Evolutionary conservation across 2,113 vertebrate genomes (phyloP), one percentile per base, ranked within the genome.

Genomic region (Herpailurus yagouaroundi): DNA sequence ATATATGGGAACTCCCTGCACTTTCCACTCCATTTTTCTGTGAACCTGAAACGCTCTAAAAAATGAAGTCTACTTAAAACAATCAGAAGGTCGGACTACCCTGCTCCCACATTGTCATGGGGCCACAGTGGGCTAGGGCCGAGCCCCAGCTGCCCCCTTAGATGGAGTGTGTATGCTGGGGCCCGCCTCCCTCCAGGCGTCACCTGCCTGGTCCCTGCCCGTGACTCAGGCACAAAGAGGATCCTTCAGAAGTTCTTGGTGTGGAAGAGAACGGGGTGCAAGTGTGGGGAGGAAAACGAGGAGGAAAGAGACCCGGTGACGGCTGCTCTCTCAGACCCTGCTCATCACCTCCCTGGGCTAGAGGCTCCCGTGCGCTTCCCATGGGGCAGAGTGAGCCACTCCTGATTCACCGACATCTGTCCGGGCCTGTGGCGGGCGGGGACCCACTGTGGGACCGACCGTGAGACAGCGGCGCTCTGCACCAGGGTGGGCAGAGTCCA

Each of bases 381-480:
- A 8, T 0, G 6, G 68, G 66, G 3, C 52, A 29, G 66, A 41
- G 50, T 87, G 93, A 95, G 90, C 77, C 57, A 4, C 64, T 68
- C 91, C 36, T 33, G 55, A 81, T 38, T 91, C 91, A 74, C 45
- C 10, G 7, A 2, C n/a, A 6, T 57, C 57, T 85, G 87, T 91
- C 96, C 1, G 7, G 95, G 77, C 95, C 77, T 95, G 96, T 1
- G 1, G 64, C 25, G 57, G 96, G 84, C 1, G 0, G 89, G 68
- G 31, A 4, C 76, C 68, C 25, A 0, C 36, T 4, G n/a, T 6
- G 27, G 29, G 10, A 76, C 77, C 0, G 2, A 63, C 31, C 3
- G 0, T 1, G 19, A n/a, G 18, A 52, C 69, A 21, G 13, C 36
- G 3, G 14, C 0, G 0, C 48, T 85, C 9, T 18, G 89, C 13